Conservation (phyloP, 37 sponge, comb jelly and placozoan genomes). For the Aphrocallistes beatrix region DNA sequence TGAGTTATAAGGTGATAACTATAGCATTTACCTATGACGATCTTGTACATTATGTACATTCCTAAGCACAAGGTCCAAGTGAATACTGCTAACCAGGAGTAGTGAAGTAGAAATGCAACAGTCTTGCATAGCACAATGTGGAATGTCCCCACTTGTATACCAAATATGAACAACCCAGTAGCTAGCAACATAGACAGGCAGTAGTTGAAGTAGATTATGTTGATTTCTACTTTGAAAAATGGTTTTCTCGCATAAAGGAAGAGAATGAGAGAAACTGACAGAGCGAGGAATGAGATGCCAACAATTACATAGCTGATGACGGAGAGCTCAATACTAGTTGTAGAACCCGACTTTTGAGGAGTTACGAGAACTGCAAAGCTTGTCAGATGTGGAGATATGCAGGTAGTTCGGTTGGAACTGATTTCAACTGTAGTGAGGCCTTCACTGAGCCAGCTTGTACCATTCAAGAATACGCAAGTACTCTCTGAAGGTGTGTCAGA, state of each 20-base stretch:
- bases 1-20: neutral
- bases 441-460: no score
- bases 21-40: neutral
- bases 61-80: neutral
- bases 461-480: no score
- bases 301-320: neutral
- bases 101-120: neutral
- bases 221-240: neutral
- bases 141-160: neutral
- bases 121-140: neutral
- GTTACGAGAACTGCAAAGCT: conserved; percentile 9
- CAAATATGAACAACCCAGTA: neutral
- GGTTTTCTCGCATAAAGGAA: neutral
- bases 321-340: neutral
- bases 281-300: neutral
- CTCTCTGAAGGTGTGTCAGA: no score
- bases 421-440: no score
- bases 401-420: no score
- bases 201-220: neutral
- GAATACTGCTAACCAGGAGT: neutral
- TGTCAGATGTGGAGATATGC: no score
- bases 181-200: neutral
- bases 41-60: neutral
- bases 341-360: neutral
- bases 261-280: neutral